Evolutionary conservation across 2,888 invertebrate genomes (phyloP).

Genomic region (Cordilura impudica): DNA sequence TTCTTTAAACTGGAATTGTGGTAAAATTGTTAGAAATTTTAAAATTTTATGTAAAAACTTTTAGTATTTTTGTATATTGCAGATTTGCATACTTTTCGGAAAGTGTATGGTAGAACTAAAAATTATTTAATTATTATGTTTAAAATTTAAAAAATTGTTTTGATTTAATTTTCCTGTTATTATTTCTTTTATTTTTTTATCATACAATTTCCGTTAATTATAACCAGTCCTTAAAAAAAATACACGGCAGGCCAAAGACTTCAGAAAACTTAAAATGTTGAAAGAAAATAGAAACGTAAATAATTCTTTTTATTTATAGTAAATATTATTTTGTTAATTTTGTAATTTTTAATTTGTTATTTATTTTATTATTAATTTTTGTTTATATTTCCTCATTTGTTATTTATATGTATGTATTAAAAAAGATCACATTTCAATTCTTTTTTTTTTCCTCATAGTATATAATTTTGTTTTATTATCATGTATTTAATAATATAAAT

Average conservation of each 20-base stretch:
- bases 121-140: constrained; percentile 18
- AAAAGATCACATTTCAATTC: constrained; percentile 77
- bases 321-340: constrained; percentile 8
- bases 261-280: neutral
- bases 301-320: neutral
- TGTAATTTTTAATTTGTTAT: constrained; percentile 56
- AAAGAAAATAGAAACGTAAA: neutral
- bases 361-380: constrained; percentile 58
- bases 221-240: constrained; percentile 77
- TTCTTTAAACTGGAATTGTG: too few species aligned
- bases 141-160: too few species aligned
- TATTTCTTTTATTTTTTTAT: neutral
- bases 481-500: constrained; percentile 43
- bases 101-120: neutral
- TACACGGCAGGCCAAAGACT: constrained; percentile 63
- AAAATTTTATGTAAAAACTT: too few species aligned
- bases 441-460: constrained; percentile 63
- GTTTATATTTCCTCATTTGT: constrained; percentile 61
- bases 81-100: neutral
- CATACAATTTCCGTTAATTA: constrained; percentile 75
- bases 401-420: constrained; percentile 67
- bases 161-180: neutral
- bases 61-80: too few species aligned
- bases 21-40: too few species aligned
- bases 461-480: constrained; percentile 42